These are phyloP conservation scores for Callionymus lyra DNA, from an alignment of 2,113 vertebrate genomes.

Conservation along the genomic window DNA sequence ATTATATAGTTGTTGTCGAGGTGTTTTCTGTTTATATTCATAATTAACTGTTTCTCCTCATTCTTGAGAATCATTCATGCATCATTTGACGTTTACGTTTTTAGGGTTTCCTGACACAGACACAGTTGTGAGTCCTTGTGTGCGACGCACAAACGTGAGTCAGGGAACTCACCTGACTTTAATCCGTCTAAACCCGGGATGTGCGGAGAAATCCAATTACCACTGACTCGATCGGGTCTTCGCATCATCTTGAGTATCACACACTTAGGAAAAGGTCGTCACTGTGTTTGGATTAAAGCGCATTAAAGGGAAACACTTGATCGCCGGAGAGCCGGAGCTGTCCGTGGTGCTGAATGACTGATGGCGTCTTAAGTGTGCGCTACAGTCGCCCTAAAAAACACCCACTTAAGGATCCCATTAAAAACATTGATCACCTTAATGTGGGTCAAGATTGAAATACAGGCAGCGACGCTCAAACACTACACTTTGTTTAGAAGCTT, in stretches of 20 bases:
- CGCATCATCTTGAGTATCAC: slow-evolving; percentile 16
- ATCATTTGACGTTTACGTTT: too few relatives aligned
- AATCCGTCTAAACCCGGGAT: slow-evolving; percentile 21
- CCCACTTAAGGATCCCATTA: slow-evolving; percentile 14
- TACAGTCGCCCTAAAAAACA: slow-evolving; percentile 5
- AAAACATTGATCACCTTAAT: slow-evolving; percentile 10
- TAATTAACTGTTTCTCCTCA: too few relatives aligned
- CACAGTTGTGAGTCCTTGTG: too few relatives aligned
- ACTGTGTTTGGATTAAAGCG: slow-evolving; percentile 20
- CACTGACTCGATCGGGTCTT: slow-evolving; percentile 35
- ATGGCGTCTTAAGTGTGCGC: slow-evolving; percentile 14
- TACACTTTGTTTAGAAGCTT: too few relatives aligned
- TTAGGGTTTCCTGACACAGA: too few relatives aligned
- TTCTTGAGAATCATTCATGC: too few relatives aligned
- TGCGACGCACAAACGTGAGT: neutral
- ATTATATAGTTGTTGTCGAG: too few relatives aligned
- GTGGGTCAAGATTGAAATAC: too few relatives aligned
- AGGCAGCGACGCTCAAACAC: too few relatives aligned
- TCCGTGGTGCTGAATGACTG: slow-evolving; percentile 40
- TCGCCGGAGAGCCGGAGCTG: slow-evolving; percentile 22
- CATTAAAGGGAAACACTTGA: slow-evolving; percentile 1
- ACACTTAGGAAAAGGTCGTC: slow-evolving; percentile 9
- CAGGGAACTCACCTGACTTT: slow-evolving; percentile 11
- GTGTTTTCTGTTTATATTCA: too few relatives aligned
- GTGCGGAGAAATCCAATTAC: slow-evolving; percentile 37